These are phyloP conservation scores for Euspilapteryx auroguttella DNA, from an alignment of 2,888 invertebrate genomes.

Conservation along the genomic window DNA sequence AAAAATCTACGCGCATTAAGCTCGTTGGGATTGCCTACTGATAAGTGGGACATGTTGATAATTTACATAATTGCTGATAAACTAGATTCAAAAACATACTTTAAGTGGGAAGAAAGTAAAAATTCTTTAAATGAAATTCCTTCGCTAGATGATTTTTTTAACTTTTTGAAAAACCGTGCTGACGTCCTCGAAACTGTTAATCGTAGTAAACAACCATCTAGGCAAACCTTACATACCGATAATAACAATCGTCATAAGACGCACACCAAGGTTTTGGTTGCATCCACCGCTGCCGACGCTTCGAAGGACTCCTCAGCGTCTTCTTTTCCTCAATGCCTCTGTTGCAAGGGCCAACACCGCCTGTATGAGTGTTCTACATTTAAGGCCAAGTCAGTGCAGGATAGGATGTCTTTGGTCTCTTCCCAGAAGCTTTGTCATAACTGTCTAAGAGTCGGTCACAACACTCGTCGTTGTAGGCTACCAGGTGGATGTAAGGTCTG, in stretches of 20 bases:
- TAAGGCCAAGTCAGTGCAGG: constrained; percentile 1
- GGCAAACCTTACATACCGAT: not conserved
- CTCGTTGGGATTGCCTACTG: constrained; percentile 8
- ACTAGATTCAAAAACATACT: not conserved
- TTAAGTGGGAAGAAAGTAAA: constrained; percentile 1
- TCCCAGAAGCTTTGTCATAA: not conserved
- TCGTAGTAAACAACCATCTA: not conserved
- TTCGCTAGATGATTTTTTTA: not conserved
- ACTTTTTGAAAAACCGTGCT: constrained; percentile 1
- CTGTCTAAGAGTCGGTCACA: not conserved
- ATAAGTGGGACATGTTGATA: too few species aligned
- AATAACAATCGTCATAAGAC: too few species aligned
- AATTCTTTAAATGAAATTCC: not conserved
- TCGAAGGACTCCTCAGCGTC: not conserved
- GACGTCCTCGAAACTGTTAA: constrained; percentile 3
- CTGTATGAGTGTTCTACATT: not conserved
- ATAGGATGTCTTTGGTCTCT: not conserved
- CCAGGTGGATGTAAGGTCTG: not conserved
- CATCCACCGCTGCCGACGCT: too few species aligned
- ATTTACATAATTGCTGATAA: constrained; percentile 1
- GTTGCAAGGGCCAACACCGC: not conserved
- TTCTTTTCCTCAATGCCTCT: not conserved
- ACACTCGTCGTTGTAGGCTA: not conserved
- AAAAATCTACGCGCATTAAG: constrained; percentile 9
- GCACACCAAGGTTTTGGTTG: too few species aligned